A percentile compares a stretch with the other conserved stretches of the same genome.
These are phyloP conservation scores for Euzophera pinguis DNA, from an alignment of 2,888 invertebrate species.

Conservation along the genomic window DNA sequence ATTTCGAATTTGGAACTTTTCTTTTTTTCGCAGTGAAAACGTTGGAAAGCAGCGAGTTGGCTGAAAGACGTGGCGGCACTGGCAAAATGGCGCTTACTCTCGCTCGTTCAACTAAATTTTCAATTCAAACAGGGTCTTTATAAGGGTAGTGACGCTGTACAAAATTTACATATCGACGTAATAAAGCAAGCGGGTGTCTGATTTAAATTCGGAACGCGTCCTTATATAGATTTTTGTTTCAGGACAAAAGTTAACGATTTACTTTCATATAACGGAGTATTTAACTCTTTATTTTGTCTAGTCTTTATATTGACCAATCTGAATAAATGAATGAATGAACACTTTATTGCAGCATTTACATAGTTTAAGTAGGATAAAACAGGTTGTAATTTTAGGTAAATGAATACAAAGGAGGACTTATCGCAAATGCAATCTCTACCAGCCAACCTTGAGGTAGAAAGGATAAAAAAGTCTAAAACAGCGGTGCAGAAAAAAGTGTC, in stretches of 20 bases:
- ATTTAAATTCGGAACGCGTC: conserved; percentile 67
- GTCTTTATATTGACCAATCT: not conserved
- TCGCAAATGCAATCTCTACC: too few relatives aligned
- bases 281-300: not conserved
- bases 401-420: too few relatives aligned
- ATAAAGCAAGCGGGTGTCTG: conserved; percentile 72
- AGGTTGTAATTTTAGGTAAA: too few relatives aligned
- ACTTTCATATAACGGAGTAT: not conserved
- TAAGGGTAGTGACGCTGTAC: conserved; percentile 79
- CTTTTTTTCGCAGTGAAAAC: conserved; percentile 31
- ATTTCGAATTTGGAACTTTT: conserved; percentile 18
- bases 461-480: too few relatives aligned
- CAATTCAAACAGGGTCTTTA: conserved; percentile 79
- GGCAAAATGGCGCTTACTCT: conserved; percentile 65
- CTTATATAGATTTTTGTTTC: conserved; percentile 39
- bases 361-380: too few relatives aligned
- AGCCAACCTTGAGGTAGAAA: too few relatives aligned
- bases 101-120: conserved; percentile 76
- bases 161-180: conserved; percentile 79
- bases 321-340: too few relatives aligned
- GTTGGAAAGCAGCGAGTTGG: conserved; percentile 63
- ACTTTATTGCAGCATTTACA: too few relatives aligned
- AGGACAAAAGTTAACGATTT: conserved; percentile 26
- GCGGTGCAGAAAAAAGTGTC: too few relatives aligned
- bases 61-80: conserved; percentile 77